A percentile compares a stretch with the other conserved stretches of the same genome.
Conservation (phyloP, 2,113 vertebrate genomes). For the Laticauda colubrina region DNA sequence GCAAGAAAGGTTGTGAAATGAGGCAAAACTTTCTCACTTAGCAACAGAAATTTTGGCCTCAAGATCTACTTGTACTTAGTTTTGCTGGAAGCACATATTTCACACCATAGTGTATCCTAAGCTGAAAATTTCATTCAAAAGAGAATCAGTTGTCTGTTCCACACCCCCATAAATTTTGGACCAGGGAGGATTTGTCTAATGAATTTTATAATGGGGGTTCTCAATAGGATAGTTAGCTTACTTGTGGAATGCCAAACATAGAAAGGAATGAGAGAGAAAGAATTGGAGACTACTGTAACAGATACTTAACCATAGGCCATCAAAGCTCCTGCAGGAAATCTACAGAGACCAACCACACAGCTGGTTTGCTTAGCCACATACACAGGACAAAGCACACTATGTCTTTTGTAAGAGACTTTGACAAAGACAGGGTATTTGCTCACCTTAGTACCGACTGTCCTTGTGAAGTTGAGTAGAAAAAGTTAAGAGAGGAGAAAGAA, state of each 20-base stretch:
- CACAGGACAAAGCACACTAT: slow-evolving; percentile 13
- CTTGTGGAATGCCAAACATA: background rate
- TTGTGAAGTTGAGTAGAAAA: slow-evolving; percentile 77
- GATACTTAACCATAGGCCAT: background rate
- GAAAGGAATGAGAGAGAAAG: background rate
- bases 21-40: background rate
- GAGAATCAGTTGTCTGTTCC: background rate
- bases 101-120: background rate
- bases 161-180: background rate
- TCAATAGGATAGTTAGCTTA: background rate
- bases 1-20: background rate
- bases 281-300: background rate
- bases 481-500: slow-evolving; percentile 47
- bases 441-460: slow-evolving; percentile 97
- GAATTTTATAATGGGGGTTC: background rate
- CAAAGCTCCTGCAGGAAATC: rapidly evolving
- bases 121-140: too few species aligned
- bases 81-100: background rate
- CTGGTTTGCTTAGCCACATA: slow-evolving; percentile 3
- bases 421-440: slow-evolving; percentile 70
- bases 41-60: background rate
- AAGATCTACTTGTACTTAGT: background rate
- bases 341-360: background rate
- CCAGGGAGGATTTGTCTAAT: background rate
- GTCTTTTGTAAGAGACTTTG: slow-evolving; percentile 36